Base-by-base conservation (phyloP, 2,113 vertebrate species). In the Heliornis fulica region DNA sequence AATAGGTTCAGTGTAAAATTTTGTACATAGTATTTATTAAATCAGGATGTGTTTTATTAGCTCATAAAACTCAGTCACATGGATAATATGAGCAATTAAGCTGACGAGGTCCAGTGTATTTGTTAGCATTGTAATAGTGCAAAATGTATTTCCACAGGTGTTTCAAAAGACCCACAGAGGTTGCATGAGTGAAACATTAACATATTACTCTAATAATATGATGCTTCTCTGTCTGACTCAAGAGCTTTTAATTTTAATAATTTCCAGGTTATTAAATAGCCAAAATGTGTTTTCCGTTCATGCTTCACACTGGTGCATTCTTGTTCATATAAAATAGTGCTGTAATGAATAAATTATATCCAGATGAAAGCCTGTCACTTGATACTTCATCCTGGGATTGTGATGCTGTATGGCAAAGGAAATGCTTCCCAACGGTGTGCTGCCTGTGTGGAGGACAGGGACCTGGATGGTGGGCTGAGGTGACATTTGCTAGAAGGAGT, bases 141-240 rank as follows among this genome's bases (percentile, higher is more conserved):
- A 85, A 96, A 96, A 91, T 81, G 83, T 94, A 94, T 96, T 98
- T 97, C 97, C 80, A 86, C 97, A 98, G 97, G 97, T 98, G 97
- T 97, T 97, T 97, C 63, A 56, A 79, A 97, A 97, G 83, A 91
- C 79, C 80, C 60, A 46, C 36, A 53, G 92, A 96, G 71, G 82
- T 34, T 97, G 90, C 64, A 83, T 91, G 94, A 91, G 92, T 96
- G 92, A 97, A 97, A 96, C 59, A 91, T 97, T 97, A 98, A 96
- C 90, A 70, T 98, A 96, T 98, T 98, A 97, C 98, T 98, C 66
- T 97, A 97, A 98, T 96, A 97, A 97, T 80, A 92, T 74, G 97
- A 97, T 97, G 96, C 92, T 97, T 83, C 96, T 93, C 91, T 93
- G 94, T 97, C 93, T 97, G 95, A 97, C 96, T 96, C 61, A 54